Evolutionary conservation across 2,888 invertebrate genomes (phyloP).

Genomic region (Zygothrica quintamaculata): DNA sequence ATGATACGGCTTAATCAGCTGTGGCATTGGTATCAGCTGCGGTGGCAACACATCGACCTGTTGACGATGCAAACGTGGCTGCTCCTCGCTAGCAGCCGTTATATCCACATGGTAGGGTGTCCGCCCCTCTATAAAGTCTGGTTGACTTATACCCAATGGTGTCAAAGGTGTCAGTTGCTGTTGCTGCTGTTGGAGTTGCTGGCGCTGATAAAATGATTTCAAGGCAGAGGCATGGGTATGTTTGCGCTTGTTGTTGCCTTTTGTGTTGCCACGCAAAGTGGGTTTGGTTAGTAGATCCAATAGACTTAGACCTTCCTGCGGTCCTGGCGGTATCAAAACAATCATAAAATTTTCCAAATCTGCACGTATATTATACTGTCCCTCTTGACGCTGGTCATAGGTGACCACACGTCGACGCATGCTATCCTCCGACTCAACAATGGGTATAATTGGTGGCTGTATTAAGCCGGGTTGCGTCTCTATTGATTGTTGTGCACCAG

Average conservation of each 20-base stretch:
- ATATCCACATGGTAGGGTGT: constrained; percentile 90
- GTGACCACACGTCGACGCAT: constrained; percentile 75
- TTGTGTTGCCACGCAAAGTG: constrained; percentile 62
- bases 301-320: constrained; percentile 75
- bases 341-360: constrained; percentile 91
- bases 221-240: constrained; percentile 42
- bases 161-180: constrained; percentile 40
- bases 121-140: constrained; percentile 88
- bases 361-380: constrained; percentile 89
- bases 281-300: constrained; percentile 80
- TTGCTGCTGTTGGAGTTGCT: constrained; percentile 43
- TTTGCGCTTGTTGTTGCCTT: constrained; percentile 62
- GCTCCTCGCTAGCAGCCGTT: constrained; percentile 72
- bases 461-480: constrained; percentile 31
- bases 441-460: constrained; percentile 47
- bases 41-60: constrained; percentile 84
- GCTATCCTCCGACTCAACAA: constrained; percentile 40
- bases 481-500: constrained; percentile 44
- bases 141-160: constrained; percentile 28
- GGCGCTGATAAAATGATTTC: constrained; percentile 57
- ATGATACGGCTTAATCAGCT: constrained; percentile 82
- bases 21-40: constrained; percentile 81
- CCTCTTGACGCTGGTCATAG: constrained; percentile 90
- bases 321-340: constrained; percentile 87
- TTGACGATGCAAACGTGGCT: constrained; percentile 74